Percentiles rank a stretch among this genome's conserved stretches.
These are phyloP conservation scores for Colletes gigas DNA, from an alignment of 1,140 invertebrate species.

Conservation along the genomic window DNA sequence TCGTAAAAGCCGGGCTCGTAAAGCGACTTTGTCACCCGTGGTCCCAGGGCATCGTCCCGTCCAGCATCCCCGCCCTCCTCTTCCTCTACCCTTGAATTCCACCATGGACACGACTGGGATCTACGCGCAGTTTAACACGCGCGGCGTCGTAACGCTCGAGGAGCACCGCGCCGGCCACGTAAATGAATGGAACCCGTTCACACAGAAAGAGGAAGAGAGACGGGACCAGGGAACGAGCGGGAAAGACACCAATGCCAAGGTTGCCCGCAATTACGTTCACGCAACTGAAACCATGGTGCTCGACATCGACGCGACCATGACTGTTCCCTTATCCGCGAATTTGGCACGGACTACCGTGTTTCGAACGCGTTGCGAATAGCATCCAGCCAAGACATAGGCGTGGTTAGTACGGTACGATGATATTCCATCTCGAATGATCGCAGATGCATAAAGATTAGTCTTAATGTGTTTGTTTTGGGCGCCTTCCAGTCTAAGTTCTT, in stretches of 20 bases:
- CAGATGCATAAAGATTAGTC: no score
- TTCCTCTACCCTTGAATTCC: background rate
- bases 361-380: no score
- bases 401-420: no score
- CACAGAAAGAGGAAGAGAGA: slow-evolving; percentile 46
- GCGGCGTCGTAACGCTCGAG: slow-evolving; percentile 34
- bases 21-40: slow-evolving; percentile 32
- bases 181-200: slow-evolving; percentile 56
- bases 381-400: no score
- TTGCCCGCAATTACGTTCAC: slow-evolving; percentile 42
- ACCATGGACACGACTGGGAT: background rate
- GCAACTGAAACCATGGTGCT: slow-evolving; percentile 13
- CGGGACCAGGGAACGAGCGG: background rate
- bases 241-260: slow-evolving; percentile 45
- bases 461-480: no score
- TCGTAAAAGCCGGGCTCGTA: slow-evolving; percentile 43
- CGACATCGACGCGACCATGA: background rate
- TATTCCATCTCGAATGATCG: no score
- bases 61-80: background rate
- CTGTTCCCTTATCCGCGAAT: background rate
- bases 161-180: slow-evolving; percentile 33
- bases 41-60: background rate
- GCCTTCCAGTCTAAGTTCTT: no score
- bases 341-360: no score
- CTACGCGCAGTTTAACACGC: slow-evolving; percentile 29